Percentiles rank a stretch among this genome's conserved stretches.
Conservation (phyloP, 1,140 invertebrate genomes). For the Holotrichia oblita region DNA sequence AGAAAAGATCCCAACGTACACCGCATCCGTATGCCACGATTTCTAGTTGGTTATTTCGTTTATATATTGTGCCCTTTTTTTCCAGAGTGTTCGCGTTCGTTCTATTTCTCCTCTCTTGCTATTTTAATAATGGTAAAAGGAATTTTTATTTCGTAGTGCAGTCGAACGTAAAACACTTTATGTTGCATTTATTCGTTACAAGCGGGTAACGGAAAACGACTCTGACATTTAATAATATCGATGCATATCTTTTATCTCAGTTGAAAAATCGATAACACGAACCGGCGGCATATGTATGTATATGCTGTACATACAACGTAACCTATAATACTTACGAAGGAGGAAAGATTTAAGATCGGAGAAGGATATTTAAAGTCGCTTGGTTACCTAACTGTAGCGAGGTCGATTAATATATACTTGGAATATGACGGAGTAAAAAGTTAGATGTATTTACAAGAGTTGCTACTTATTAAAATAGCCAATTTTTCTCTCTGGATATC, state of each 20-base stretch:
- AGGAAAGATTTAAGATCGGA: conserved; percentile 24
- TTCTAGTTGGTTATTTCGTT: not conserved
- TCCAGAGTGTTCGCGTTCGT: no score
- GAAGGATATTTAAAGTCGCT: conserved; percentile 4
- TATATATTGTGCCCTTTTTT: not conserved
- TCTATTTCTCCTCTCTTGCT: conserved; percentile 25
- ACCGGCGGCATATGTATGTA: no score
- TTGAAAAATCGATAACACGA: conserved; percentile 25
- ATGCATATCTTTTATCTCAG: conserved; percentile 29
- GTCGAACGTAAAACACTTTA: conserved; percentile 33
- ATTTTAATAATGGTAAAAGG: conserved; percentile 33
- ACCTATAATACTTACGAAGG: conserved; percentile 22
- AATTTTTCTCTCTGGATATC: no score
- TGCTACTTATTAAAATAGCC: no score
- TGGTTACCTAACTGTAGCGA: conserved; percentile 9
- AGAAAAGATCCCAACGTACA: not conserved
- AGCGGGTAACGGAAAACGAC: conserved; percentile 29
- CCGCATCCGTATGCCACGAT: not conserved
- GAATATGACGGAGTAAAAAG: no score
- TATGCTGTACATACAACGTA: conserved; percentile 1
- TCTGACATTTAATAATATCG: conserved; percentile 35
- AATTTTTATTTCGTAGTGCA: conserved; percentile 25
- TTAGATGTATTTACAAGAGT: no score
- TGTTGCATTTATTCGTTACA: conserved; percentile 35
- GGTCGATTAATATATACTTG: no score